These are phyloP conservation scores for Lycocorax pyrrhopterus DNA, from an alignment of 2,113 vertebrate genomes.

Conservation along the genomic window DNA sequence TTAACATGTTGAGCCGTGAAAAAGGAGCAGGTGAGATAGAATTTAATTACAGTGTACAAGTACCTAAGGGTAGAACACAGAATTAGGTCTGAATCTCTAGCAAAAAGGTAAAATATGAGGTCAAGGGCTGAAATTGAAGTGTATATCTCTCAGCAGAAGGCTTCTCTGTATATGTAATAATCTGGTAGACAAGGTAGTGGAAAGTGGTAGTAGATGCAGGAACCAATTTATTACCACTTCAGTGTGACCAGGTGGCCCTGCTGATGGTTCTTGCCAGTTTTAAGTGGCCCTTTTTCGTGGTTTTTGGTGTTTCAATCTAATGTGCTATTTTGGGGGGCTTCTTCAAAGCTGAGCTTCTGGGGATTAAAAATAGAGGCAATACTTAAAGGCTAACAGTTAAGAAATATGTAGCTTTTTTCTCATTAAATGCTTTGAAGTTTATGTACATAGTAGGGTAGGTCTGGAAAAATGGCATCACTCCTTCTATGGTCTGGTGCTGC, in stretches of 20 bases:
- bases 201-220: not conserved
- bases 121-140: not conserved
- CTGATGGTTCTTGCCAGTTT: not conserved
- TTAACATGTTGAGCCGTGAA: conserved; percentile 52
- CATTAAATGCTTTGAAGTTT: not conserved
- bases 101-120: conserved; percentile 14
- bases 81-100: not conserved
- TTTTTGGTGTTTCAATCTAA: not conserved
- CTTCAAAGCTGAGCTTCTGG: not conserved
- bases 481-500: not conserved
- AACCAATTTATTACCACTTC: not conserved
- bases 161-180: not conserved
- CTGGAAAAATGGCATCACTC: not conserved
- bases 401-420: not conserved
- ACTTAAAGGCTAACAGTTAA: not conserved
- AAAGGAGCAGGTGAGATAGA: conserved; percentile 43
- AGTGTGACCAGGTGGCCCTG: not conserved
- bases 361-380: not conserved
- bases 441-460: not conserved
- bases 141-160: not conserved
- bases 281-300: not conserved
- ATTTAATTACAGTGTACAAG: conserved; percentile 51
- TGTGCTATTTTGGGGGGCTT: not conserved
- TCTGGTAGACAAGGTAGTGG: not conserved
- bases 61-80: conserved; percentile 33